phyloP scores from a whole-genome alignment of 2,888 invertebrate genomes.

The Aromia moschata region DNA sequence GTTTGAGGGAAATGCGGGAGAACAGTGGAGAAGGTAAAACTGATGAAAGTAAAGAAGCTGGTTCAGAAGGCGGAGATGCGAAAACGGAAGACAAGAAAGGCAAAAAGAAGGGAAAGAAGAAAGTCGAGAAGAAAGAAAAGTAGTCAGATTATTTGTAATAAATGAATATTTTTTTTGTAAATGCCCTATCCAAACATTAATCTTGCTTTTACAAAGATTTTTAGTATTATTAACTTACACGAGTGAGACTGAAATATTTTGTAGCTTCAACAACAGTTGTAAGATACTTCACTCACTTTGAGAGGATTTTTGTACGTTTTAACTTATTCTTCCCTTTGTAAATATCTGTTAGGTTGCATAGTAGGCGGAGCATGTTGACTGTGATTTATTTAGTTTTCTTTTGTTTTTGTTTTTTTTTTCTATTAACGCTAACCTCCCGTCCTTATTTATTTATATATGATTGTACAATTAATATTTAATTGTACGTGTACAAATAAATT shows the following conservation, averaged over 20 bases:
- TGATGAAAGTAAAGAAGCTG: slow-evolving; percentile 3
- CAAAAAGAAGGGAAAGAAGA: slow-evolving; percentile 26
- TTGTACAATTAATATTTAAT: slow-evolving; percentile 46
- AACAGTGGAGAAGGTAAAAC: background rate
- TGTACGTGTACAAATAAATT: slow-evolving; percentile 47
- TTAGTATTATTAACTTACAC: slow-evolving; percentile 22
- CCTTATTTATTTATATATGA: slow-evolving; percentile 47
- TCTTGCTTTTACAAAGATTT: slow-evolving; percentile 43
- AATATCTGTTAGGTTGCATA: slow-evolving; percentile 27
- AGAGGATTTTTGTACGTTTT: slow-evolving; percentile 29
- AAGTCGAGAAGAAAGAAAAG: slow-evolving; percentile 39
- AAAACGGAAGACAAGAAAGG: slow-evolving; percentile 4
- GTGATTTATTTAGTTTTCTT: slow-evolving; percentile 41
- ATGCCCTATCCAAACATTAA: slow-evolving; percentile 31
- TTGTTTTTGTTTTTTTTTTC: slow-evolving; percentile 39
- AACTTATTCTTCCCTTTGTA: slow-evolving; percentile 33
- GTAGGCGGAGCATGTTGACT: slow-evolving; percentile 42
- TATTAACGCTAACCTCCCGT: slow-evolving; percentile 35
- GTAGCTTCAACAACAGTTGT: slow-evolving; percentile 27
- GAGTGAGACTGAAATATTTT: slow-evolving; percentile 39
- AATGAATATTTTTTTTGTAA: background rate
- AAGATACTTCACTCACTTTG: slow-evolving; percentile 33
- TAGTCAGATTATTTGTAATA: slow-evolving; percentile 17
- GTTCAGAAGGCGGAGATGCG: slow-evolving; percentile 6
- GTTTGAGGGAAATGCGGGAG: slow-evolving; percentile 14